Evolutionary conservation across 2,888 invertebrate genomes (phyloP).

Genomic region (Drosophila ezoana): DNA sequence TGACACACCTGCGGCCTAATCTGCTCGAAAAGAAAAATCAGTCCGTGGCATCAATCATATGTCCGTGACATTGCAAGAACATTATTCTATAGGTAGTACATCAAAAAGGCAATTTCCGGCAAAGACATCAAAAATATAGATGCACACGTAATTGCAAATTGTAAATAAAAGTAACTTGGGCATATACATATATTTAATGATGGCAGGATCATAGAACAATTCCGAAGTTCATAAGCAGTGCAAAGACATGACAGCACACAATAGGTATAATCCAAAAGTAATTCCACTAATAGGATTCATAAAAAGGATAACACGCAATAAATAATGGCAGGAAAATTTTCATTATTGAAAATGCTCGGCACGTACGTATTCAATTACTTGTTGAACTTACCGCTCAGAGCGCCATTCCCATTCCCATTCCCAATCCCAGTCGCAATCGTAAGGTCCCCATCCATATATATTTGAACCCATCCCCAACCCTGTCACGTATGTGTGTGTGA

Average conservation of each 20-base stretch:
- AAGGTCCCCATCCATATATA: conserved; percentile 16
- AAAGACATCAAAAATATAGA: background rate
- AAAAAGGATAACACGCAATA: conserved; percentile 81
- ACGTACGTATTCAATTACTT: conserved; percentile 84
- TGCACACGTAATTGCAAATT: background rate
- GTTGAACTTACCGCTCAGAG: conserved; percentile 77
- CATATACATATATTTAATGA: background rate
- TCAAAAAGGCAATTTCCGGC: conserved; percentile 14
- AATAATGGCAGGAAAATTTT: conserved; percentile 68
- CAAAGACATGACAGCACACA: conserved; percentile 24
- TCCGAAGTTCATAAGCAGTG: conserved; percentile 31
- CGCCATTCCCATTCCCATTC: conserved; percentile 25
- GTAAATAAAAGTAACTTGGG: no score
- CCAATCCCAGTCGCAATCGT: conserved; percentile 22
- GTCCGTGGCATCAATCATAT: conserved; percentile 59
- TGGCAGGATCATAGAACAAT: conserved; percentile 35
- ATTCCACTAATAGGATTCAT: conserved; percentile 81
- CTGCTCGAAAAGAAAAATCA: background rate
- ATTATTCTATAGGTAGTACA: conserved; percentile 11
- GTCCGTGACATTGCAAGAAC: conserved; percentile 9
- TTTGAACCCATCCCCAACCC: conserved; percentile 6
- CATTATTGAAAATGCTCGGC: conserved; percentile 79
- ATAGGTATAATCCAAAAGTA: conserved; percentile 61
- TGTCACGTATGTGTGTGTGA: conserved; percentile 8
- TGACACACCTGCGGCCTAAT: conserved; percentile 54